These are phyloP conservation scores for Hypomesus transpacificus DNA, from an alignment of 2,113 vertebrate genomes.

Conservation along the genomic window DNA sequence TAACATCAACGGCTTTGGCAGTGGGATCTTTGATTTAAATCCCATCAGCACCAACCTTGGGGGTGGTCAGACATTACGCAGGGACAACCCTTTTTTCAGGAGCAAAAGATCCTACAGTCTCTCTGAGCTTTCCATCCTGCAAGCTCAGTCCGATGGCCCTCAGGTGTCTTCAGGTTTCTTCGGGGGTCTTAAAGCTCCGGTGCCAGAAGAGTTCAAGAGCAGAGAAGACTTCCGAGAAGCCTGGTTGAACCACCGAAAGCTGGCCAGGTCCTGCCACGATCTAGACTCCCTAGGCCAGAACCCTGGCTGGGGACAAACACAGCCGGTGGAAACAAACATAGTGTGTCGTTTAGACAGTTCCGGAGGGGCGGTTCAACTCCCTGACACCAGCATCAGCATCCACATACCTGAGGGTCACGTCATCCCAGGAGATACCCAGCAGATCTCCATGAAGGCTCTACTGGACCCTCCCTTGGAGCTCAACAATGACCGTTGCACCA, in stretches of 20 bases:
- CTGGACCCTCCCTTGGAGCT: constrained; percentile 90
- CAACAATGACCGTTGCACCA: constrained; percentile 87
- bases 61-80: constrained; percentile 58
- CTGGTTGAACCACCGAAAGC: constrained; percentile 91
- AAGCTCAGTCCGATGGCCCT: constrained; percentile 73
- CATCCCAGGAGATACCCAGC: constrained; percentile 81
- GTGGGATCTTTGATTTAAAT: constrained; percentile 69
- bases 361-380: constrained; percentile 88
- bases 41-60: constrained; percentile 49
- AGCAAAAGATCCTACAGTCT: constrained; percentile 97
- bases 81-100: constrained; percentile 90
- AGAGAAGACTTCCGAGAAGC: constrained; percentile 92
- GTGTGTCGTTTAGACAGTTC: constrained; percentile 89
- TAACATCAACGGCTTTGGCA: constrained; percentile 66
- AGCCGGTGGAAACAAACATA: constrained; percentile 89
- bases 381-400: constrained; percentile 88
- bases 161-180: constrained; percentile 72
- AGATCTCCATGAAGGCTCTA: constrained; percentile 90
- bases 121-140: constrained; percentile 89
- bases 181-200: constrained; percentile 82
- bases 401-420: constrained; percentile 88
- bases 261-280: constrained; percentile 94
- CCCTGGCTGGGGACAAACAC: constrained; percentile 96
- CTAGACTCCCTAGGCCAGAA: constrained; percentile 89
- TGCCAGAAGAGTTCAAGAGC: constrained; percentile 92